Conservation (phyloP, 1,140 invertebrate species). For the Cylas formicarius region DNA sequence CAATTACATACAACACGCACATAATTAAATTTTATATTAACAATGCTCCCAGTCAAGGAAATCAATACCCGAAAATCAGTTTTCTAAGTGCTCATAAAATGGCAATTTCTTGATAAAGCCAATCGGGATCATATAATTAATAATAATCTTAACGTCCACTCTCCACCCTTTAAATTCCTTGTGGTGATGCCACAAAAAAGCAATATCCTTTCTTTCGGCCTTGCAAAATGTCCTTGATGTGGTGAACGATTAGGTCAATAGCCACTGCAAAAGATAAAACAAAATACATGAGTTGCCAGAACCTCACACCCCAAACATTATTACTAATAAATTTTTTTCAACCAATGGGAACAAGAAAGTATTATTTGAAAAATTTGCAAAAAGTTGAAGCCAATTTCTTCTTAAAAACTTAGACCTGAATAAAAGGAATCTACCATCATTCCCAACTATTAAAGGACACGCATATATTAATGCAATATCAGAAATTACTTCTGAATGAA, state of each 20-base stretch:
- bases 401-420: conserved; percentile 1
- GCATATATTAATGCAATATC: conserved; percentile 6
- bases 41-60: too few relatives aligned
- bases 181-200: not conserved
- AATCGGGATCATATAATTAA: not conserved
- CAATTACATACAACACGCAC: too few relatives aligned
- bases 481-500: conserved; percentile 4
- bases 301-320: too few relatives aligned
- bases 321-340: too few relatives aligned
- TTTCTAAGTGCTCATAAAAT: not conserved
- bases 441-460: not conserved
- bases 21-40: too few relatives aligned
- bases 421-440: not conserved
- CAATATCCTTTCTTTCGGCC: conserved; percentile 34
- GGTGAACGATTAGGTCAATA: conserved; percentile 97
- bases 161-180: not conserved
- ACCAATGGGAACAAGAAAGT: too few relatives aligned
- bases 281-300: conserved; percentile 16
- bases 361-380: too few relatives aligned
- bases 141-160: not conserved
- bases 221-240: conserved; percentile 91
- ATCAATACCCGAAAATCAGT: not conserved
- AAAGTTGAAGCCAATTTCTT: too few relatives aligned
- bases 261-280: conserved; percentile 79
- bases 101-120: not conserved